Percentiles rank a stretch among this genome's conserved stretches.
Conservation (phyloP, 92 coral and sea anemone species). For the Epizoanthus illoricatus region DNA sequence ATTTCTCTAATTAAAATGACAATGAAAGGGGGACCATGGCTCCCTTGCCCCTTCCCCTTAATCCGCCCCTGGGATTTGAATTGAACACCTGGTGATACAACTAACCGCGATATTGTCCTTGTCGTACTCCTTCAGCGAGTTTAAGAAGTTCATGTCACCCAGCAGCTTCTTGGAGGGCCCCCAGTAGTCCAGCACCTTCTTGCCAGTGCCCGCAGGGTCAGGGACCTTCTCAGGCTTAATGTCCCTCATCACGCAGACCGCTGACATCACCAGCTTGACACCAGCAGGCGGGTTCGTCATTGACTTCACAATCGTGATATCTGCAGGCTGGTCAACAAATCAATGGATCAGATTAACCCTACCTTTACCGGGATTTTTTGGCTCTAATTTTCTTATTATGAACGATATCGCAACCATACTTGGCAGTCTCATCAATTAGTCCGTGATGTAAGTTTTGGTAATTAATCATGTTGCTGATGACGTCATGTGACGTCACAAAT, state of each 20-base stretch:
- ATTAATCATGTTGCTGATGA: too few relatives aligned
- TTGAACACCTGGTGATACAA: slow-evolving; percentile 20
- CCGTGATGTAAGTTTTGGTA: too few relatives aligned
- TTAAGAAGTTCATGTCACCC: slow-evolving; percentile 96
- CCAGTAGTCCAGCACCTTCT: slow-evolving; percentile 97
- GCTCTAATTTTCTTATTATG: too few relatives aligned
- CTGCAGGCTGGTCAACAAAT: slow-evolving; percentile 78
- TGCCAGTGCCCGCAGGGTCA: slow-evolving; percentile 98
- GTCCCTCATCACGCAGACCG: slow-evolving; percentile 97
- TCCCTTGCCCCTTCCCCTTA: too few relatives aligned
- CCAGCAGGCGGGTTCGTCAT: slow-evolving; percentile 99
- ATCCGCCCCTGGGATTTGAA: not conserved
- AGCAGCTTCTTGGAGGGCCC: slow-evolving; percentile 96
- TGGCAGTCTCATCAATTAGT: too few relatives aligned
- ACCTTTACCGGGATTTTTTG: too few relatives aligned
- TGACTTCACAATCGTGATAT: slow-evolving; percentile 96
- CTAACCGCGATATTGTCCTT: slow-evolving; percentile 92
- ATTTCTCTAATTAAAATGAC: too few relatives aligned
- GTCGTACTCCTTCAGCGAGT: slow-evolving; percentile 89
- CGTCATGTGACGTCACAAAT: too few relatives aligned
- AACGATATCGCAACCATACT: too few relatives aligned
- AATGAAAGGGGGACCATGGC: too few relatives aligned
- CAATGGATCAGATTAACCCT: not conserved
- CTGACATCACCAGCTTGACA: slow-evolving; percentile 97
- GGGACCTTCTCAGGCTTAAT: slow-evolving; percentile 95